Base-by-base conservation (phyloP, 2,113 vertebrate genomes). In the Burhinus bistriatus region DNA sequence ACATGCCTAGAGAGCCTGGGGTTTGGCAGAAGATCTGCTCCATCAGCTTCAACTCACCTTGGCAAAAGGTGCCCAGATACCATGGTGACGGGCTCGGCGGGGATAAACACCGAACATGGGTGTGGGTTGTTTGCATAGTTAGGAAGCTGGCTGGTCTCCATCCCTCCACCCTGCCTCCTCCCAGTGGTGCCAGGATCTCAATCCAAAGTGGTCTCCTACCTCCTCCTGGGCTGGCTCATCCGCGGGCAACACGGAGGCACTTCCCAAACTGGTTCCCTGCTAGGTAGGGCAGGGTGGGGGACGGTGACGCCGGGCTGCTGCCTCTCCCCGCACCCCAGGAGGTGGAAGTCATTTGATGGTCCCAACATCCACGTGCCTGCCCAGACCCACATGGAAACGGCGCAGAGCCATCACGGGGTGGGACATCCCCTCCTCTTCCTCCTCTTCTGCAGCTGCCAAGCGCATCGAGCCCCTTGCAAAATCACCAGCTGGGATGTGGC, bases 131-230 rank as follows among this genome's bases (percentile, higher is more conserved):
- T 97, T 97, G 95, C 96, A 96, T 93, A 97, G 91, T 36, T 75
- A 95, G 93, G 96, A 95, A 97, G 94, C 95, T 97, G 97, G 97
- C 97, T 94, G 87, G 89, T 51, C 89, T 97, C 96, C 97, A 97
- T 95, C 95, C 94, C 91, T 97, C 97, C 96, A 85, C 96, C 95
- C 97, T 93, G 66, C 95, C 95, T 96, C 83, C 94, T 96, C 91
- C 94, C 86, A 69, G 57, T 11, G 4, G 65, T 79, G 91, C 92
- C 89, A 94, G 91, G 83, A 95, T 86, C 91, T 92, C 92, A 16
- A 32, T 91, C 83, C 87, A 81, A 69, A 90, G 84, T 93, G 95
- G 95, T 97, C 95, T 97, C 95, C 91, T 95, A 89, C 92, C 92
- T 93, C 72, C 72, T 92, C 69, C 77, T 15, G 61, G 73, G 87